A percentile compares a stretch with the other conserved stretches of the same genome.
Conservation (phyloP, 2,888 invertebrate species). For the Lypha dubia region DNA sequence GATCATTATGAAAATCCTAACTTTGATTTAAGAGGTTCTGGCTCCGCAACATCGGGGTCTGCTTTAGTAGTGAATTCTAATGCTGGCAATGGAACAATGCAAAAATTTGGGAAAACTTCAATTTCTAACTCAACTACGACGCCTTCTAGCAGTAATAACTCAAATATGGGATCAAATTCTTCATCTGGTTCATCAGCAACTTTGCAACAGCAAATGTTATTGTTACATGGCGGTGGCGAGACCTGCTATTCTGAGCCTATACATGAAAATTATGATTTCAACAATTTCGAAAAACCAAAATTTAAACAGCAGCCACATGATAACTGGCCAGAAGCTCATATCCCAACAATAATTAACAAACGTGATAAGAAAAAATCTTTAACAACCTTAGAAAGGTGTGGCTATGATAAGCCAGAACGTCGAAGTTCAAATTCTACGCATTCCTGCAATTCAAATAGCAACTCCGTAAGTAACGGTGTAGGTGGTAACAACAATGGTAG, state of each 20-base stretch:
- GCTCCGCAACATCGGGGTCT: slow-evolving; percentile 65
- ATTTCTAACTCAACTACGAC: slow-evolving; percentile 74
- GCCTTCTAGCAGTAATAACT: slow-evolving; percentile 72
- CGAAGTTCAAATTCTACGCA: slow-evolving; percentile 82
- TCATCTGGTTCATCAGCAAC: slow-evolving; percentile 76
- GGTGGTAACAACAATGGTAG: slow-evolving; percentile 64
- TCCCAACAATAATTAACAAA: slow-evolving; percentile 47
- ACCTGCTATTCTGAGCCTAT: slow-evolving; percentile 83
- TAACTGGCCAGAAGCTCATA: slow-evolving; percentile 74
- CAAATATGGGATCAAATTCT: slow-evolving; percentile 67
- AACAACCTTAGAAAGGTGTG: slow-evolving; percentile 76
- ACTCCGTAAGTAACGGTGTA: slow-evolving; percentile 29
- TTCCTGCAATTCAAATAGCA: slow-evolving; percentile 77
- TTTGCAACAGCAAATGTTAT: slow-evolving; percentile 78
- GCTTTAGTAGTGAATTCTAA: slow-evolving; percentile 55
- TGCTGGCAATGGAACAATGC: slow-evolving; percentile 61
- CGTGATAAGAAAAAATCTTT: slow-evolving; percentile 71
- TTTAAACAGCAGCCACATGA: slow-evolving; percentile 77
- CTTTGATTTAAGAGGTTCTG: slow-evolving; percentile 79
- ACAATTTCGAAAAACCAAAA: slow-evolving; percentile 86
- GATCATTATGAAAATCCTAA: slow-evolving; percentile 84
- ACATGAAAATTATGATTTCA: slow-evolving; percentile 83
- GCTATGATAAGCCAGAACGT: slow-evolving; percentile 80
- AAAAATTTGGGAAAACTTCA: slow-evolving; percentile 74
- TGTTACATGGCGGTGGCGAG: slow-evolving; percentile 76